Conservation (phyloP, 2,888 invertebrate species). For the Heliconius aoede region DNA sequence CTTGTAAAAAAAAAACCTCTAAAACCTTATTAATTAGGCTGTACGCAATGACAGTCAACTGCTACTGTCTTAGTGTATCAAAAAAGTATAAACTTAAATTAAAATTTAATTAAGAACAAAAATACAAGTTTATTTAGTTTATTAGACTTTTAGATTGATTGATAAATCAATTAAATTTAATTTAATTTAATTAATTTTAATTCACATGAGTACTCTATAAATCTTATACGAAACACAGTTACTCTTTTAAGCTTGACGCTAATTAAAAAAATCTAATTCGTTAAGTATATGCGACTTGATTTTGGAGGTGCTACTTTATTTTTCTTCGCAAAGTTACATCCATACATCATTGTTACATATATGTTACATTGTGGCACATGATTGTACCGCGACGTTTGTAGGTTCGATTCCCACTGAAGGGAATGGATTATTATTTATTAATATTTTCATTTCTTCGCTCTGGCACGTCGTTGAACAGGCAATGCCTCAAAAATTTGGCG, state of each 20-base stretch:
- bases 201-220: slow-evolving; percentile 12
- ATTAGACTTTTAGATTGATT: slow-evolving; percentile 22
- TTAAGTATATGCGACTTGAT: background rate
- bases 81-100: background rate
- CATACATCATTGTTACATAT: background rate
- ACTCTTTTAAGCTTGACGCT: slow-evolving; percentile 4
- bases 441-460: no score
- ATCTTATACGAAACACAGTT: slow-evolving; percentile 10
- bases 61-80: slow-evolving; percentile 8
- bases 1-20: background rate
- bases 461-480: no score
- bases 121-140: slow-evolving; percentile 28
- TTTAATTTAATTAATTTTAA: slow-evolving; percentile 5
- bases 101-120: slow-evolving; percentile 23
- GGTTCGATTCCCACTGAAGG: no score
- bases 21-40: slow-evolving; percentile 2
- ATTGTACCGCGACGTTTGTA: no score
- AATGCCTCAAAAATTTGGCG: no score
- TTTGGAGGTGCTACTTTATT: background rate
- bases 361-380: no score
- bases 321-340: background rate
- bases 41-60: background rate
- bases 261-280: slow-evolving; percentile 6
- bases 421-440: no score
- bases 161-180: slow-evolving; percentile 23